Evolutionary conservation across 2,113 vertebrate genomes (phyloP).

Genomic region (Peucedramus taeniatus): DNA sequence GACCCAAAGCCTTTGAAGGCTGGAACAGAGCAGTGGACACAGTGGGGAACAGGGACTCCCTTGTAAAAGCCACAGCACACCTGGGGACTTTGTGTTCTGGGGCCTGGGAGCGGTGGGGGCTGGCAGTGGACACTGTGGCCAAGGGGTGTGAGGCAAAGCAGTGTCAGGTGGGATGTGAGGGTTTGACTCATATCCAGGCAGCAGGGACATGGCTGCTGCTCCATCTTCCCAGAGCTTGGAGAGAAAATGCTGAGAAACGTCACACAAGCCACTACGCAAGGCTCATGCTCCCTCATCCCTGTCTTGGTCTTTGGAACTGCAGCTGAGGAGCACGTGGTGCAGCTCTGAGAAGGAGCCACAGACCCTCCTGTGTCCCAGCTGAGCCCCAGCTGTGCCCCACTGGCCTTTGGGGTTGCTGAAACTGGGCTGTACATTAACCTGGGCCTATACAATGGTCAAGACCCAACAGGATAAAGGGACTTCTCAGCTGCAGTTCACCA

Average conservation of each 20-base stretch:
- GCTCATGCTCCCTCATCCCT: background rate
- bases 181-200: background rate
- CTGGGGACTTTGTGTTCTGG: background rate
- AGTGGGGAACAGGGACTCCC: background rate
- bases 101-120: fast-evolving
- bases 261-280: background rate
- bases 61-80: background rate
- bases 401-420: background rate
- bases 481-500: background rate
- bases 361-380: background rate
- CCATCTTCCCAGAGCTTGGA: background rate
- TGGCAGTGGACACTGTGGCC: background rate
- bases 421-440: background rate
- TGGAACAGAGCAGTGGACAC: background rate
- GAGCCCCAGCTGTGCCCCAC: background rate
- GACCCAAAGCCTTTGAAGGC: background rate
- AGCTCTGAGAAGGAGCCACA: background rate
- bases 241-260: background rate
- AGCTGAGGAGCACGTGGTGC: background rate
- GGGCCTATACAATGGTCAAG: background rate
- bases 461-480: background rate
- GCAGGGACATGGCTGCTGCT: background rate
- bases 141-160: background rate
- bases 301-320: fast-evolving
- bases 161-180: background rate